Conservation (phyloP, 2,888 invertebrate genomes). For the Tipula unca region DNA sequence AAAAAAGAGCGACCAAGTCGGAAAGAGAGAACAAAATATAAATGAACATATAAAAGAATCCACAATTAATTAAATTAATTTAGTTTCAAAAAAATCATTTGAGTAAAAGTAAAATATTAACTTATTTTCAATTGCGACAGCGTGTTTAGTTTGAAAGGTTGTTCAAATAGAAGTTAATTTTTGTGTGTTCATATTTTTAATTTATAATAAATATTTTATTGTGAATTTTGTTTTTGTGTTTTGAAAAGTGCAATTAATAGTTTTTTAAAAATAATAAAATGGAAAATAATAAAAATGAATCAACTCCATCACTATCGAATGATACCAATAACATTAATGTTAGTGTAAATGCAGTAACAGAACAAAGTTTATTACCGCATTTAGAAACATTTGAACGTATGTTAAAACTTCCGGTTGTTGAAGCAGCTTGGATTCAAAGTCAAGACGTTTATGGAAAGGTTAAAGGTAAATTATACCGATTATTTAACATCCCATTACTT, state of each 20-base stretch:
- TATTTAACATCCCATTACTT: too few relatives aligned
- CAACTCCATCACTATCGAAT: not conserved
- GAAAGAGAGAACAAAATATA: not conserved
- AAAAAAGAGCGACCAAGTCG: not conserved
- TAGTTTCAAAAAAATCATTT: not conserved
- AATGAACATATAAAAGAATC: not conserved
- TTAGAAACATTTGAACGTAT: conserved; percentile 50
- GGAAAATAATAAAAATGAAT: not conserved
- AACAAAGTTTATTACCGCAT: conserved; percentile 37
- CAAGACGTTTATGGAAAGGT: conserved; percentile 50
- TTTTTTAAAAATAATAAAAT: not conserved
- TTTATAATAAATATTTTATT: not conserved
- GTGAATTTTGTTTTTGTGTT: not conserved
- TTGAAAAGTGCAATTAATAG: not conserved
- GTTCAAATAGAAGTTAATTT: not conserved
- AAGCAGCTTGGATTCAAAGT: conserved; percentile 49
- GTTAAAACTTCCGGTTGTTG: conserved; percentile 48
- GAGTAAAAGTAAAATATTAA: not conserved
- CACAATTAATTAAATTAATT: not conserved
- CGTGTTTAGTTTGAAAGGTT: not conserved
- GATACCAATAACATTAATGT: not conserved
- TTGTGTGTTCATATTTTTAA: not conserved
- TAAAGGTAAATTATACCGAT: conserved; percentile 40
- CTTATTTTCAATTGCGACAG: not conserved
- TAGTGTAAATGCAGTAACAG: not conserved